Conservation (phyloP, 2,113 vertebrate genomes). For the Trochalopteron elliotii region DNA sequence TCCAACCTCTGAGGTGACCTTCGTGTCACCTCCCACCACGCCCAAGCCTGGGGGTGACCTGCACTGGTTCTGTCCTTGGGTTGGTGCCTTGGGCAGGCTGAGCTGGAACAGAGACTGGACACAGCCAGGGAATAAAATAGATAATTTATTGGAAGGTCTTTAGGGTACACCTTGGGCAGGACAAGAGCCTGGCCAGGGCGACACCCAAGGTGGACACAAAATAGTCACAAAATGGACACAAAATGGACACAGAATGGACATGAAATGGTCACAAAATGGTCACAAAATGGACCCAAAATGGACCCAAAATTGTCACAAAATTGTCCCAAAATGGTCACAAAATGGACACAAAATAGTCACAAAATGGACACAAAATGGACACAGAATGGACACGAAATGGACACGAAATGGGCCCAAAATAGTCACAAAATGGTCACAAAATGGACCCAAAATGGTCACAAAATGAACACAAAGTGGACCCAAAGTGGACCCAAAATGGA, state of each 20-base stretch:
- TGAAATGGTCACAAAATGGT: no score
- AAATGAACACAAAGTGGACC: no score
- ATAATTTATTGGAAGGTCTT: neutral
- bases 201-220: neutral
- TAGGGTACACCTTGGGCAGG: neutral
- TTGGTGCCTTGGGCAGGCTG: neutral
- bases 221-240: neutral
- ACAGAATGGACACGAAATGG: no score
- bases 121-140: neutral
- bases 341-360: no score
- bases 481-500: no score
- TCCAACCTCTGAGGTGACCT: neutral
- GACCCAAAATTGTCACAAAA: no score
- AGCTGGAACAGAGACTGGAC: neutral
- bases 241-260: neutral
- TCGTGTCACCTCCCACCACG: fast-evolving
- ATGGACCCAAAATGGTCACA: no score
- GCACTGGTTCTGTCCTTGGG: fast-evolving
- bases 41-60: neutral
- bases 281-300: no score
- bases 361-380: no score
- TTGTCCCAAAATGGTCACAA: no score
- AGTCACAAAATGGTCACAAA: no score
- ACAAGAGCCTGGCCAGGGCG: neutral
- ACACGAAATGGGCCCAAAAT: no score